These are phyloP conservation scores for Mionectes olivaceus DNA, from an alignment of 2,797 vertebrate species.

Conservation along the genomic window DNA sequence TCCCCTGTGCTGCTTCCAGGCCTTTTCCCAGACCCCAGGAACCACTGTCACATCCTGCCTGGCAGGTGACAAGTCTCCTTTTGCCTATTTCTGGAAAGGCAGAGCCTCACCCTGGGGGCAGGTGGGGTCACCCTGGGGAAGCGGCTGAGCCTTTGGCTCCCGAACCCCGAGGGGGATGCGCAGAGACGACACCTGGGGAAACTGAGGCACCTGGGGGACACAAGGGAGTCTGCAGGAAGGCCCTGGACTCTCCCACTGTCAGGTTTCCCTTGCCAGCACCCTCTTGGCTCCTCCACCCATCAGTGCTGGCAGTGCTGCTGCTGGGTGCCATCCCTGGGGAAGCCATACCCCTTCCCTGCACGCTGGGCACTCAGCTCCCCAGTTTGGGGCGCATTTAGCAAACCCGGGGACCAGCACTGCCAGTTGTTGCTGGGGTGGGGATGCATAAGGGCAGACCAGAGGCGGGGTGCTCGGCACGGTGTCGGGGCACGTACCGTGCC, in stretches of 20 bases:
- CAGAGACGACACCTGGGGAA: neutral
- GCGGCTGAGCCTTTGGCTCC: neutral
- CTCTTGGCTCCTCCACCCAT: neutral
- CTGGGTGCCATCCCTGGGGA: neutral
- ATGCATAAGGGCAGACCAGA: neutral
- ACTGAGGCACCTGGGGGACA: neutral
- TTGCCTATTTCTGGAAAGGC: neutral
- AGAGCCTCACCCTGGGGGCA: neutral
- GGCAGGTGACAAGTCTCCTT: neutral
- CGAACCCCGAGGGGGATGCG: rapidly evolving
- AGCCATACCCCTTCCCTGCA: neutral
- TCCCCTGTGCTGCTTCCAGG: neutral
- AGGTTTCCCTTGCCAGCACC: neutral
- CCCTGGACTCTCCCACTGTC: rapidly evolving
- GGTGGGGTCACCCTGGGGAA: neutral
- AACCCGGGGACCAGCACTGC: neutral
- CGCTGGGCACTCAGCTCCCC: neutral
- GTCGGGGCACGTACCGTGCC: rapidly evolving
- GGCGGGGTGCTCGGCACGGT: neutral
- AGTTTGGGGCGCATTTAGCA: neutral
- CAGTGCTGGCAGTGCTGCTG: neutral
- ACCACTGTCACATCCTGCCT: rapidly evolving
- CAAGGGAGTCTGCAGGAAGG: neutral
- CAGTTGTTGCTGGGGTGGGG: neutral
- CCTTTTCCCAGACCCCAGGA: neutral